Conservation (phyloP, 2,888 invertebrate species). For the Limenitis camilla region DNA sequence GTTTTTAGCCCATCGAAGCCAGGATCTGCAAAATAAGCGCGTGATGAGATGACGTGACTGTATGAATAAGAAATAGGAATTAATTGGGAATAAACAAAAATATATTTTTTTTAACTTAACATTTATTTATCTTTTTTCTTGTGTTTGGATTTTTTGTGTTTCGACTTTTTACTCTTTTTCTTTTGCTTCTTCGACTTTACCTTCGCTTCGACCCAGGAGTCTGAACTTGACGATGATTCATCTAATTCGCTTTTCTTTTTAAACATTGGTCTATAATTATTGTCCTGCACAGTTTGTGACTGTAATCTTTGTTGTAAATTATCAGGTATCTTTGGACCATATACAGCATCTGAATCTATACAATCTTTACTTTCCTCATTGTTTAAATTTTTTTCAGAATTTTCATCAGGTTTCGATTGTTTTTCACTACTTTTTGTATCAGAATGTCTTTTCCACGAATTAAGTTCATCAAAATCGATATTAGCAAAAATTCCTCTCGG, state of each 20-base stretch:
- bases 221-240: constrained; percentile 52
- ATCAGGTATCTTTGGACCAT: constrained; percentile 76
- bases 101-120: not conserved
- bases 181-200: constrained; percentile 50
- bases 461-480: constrained; percentile 75
- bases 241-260: constrained; percentile 32
- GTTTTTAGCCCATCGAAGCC: no score
- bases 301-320: constrained; percentile 47
- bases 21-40: no score
- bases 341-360: constrained; percentile 40
- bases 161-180: constrained; percentile 64
- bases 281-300: constrained; percentile 9
- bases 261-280: constrained; percentile 34
- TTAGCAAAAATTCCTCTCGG: constrained; percentile 83
- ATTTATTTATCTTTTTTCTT: constrained; percentile 55
- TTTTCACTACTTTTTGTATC: constrained; percentile 17
- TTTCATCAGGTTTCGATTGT: constrained; percentile 12
- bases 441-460: constrained; percentile 55
- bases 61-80: not conserved
- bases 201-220: constrained; percentile 71
- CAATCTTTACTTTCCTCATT: not conserved
- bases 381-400: constrained; percentile 14
- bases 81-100: not conserved
- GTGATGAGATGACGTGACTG: no score
- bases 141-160: constrained; percentile 58